A percentile compares a stretch with the other conserved stretches of the same genome.
Evolutionary conservation across 2,797 vertebrate genomes (phyloP).

Genomic region (Acipenser ruthenus): DNA sequence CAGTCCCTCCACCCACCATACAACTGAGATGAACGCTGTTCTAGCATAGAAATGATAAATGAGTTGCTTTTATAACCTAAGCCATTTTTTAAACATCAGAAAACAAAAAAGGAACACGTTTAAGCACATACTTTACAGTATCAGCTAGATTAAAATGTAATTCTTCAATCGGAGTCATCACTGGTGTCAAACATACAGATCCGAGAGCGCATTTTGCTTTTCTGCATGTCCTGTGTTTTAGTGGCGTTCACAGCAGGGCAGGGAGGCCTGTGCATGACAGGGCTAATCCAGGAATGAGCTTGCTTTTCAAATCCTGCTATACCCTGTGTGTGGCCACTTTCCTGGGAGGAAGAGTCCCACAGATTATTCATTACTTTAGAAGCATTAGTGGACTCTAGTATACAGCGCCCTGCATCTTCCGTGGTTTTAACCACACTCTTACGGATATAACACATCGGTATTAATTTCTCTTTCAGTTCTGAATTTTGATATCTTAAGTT

Average conservation of each 20-base stretch:
- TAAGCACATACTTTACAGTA: neutral
- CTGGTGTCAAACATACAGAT: constrained; percentile 49
- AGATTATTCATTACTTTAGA: constrained; percentile 2
- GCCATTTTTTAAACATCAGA: neutral
- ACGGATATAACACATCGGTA: neutral
- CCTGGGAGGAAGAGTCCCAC: constrained; percentile 37
- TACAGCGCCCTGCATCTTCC: neutral
- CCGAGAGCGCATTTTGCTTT: constrained; percentile 40
- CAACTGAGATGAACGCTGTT: neutral
- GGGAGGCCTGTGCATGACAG: neutral
- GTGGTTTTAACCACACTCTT: neutral
- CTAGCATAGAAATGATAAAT: too few species aligned
- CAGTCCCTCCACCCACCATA: neutral
- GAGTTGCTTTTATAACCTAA: neutral
- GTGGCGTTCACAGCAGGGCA: constrained; percentile 17
- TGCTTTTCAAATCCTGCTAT: constrained; percentile 31
- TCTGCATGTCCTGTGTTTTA: constrained; percentile 18
- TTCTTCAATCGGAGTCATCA: constrained; percentile 34
- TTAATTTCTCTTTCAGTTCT: neutral
- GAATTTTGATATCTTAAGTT: neutral
- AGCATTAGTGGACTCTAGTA: constrained; percentile 1
- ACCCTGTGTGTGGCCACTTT: constrained; percentile 35
- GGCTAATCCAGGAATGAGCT: constrained; percentile 39
- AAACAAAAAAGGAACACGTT: neutral
- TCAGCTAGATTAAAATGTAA: neutral